Evolutionary conservation across 2,797 vertebrate species (phyloP).

Genomic region (Thalassophryne amazonica): DNA sequence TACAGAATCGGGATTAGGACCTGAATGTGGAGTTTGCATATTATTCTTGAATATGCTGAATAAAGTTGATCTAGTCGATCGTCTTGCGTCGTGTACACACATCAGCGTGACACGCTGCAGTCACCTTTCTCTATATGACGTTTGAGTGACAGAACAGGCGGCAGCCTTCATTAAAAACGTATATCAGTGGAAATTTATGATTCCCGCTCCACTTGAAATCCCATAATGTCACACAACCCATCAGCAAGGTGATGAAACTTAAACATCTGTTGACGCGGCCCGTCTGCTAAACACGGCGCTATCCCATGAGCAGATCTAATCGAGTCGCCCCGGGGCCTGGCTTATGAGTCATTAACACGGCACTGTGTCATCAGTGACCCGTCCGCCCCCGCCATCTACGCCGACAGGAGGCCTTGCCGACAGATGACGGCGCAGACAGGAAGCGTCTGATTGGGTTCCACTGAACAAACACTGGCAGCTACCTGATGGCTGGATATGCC

Average conservation of each 20-base stretch:
- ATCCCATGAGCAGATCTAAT: conserved; percentile 40
- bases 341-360: conserved; percentile 62
- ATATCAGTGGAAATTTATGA: not conserved
- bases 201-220: conserved; percentile 8
- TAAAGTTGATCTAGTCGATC: no score
- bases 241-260: conserved; percentile 34
- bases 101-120: no score
- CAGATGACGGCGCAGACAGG: conserved; percentile 74
- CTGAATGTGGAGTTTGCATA: conserved; percentile 4
- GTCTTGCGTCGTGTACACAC: no score
- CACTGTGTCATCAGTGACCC: conserved; percentile 67
- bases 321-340: conserved; percentile 38
- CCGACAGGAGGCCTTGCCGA: conserved; percentile 63
- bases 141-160: no score
- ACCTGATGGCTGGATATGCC: conserved; percentile 68
- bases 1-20: conserved; percentile 36
- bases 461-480: conserved; percentile 75
- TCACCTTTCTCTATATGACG: no score
- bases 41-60: conserved; percentile 9
- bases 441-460: conserved; percentile 79
- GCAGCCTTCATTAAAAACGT: not conserved
- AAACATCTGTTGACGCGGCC: conserved; percentile 18
- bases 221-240: conserved; percentile 21
- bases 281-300: conserved; percentile 20
- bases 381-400: conserved; percentile 20